phyloP scores from a whole-genome alignment of 92 coral and sea anemone genomes.

The Zoanthus sociatus region DNA sequence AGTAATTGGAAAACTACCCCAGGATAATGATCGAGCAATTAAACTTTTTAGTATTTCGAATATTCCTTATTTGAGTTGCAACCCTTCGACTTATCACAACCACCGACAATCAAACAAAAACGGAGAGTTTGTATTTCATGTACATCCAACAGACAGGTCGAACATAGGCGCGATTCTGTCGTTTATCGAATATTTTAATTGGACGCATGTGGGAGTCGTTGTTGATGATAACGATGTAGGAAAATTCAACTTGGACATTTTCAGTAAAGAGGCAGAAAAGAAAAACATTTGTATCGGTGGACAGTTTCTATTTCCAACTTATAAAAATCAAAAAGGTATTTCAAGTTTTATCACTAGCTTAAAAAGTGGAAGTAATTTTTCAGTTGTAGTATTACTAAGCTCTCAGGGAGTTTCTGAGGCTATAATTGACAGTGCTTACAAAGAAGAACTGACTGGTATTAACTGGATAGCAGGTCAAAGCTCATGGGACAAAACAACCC shows the following conservation, averaged over 20 bases:
- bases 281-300: conserved; percentile 69
- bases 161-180: conserved; percentile 77
- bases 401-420: conserved; percentile 61
- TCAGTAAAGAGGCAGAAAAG: conserved; percentile 61
- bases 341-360: conserved; percentile 55
- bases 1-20: conserved; percentile 66
- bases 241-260: conserved; percentile 37
- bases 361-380: conserved; percentile 70
- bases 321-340: conserved; percentile 59
- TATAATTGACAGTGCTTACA: conserved; percentile 77
- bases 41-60: conserved; percentile 50
- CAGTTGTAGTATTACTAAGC: conserved; percentile 77
- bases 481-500: conserved; percentile 76
- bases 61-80: conserved; percentile 79
- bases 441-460: conserved; percentile 69
- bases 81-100: conserved; percentile 63
- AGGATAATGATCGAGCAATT: conserved; percentile 32
- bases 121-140: conserved; percentile 65
- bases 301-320: conserved; percentile 57
- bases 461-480: conserved; percentile 80
- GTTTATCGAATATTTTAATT: conserved; percentile 74
- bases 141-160: conserved; percentile 67
- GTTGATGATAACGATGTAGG: conserved; percentile 62
- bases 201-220: conserved; percentile 85
- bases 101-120: conserved; percentile 23